A percentile compares a stretch with the other conserved stretches of the same genome.
Evolutionary conservation across 2,113 vertebrate genomes (phyloP).

Genomic region (Paedocypris sp.): DNA sequence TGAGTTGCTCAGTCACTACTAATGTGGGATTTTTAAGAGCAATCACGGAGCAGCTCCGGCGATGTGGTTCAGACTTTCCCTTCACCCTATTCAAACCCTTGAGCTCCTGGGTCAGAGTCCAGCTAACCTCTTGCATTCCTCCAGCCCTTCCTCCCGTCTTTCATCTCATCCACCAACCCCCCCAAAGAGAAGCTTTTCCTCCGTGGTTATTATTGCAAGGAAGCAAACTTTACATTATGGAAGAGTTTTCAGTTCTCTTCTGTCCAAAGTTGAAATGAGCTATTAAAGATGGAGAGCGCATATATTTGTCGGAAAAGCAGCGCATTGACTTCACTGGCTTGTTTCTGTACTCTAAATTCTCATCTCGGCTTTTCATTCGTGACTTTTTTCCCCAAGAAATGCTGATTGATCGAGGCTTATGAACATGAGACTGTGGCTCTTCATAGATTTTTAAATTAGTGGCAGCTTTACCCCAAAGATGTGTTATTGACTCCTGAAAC

Average conservation of each 20-base stretch:
- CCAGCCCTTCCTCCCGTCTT: constrained; percentile 18
- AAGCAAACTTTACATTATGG: no score
- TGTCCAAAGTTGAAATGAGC: constrained; percentile 8
- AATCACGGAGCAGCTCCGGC: background rate
- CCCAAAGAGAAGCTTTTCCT: background rate
- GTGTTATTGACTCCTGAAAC: constrained; percentile 72
- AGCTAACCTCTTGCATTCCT: constrained; percentile 52
- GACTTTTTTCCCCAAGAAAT: constrained; percentile 34
- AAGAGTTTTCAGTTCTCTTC: constrained; percentile 35
- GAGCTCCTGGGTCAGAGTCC: constrained; percentile 48
- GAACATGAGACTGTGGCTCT: constrained; percentile 58
- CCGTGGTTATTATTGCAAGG: background rate
- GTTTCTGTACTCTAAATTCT: constrained; percentile 6
- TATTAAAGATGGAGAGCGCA: constrained; percentile 4
- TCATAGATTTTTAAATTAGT: constrained; percentile 76
- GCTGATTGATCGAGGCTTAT: constrained; percentile 62
- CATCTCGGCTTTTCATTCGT: background rate
- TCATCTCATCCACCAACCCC: constrained; percentile 11
- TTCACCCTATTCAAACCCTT: constrained; percentile 25
- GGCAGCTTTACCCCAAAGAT: constrained; percentile 71
- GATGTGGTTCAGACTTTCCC: constrained; percentile 11
- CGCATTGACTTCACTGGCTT: constrained; percentile 21
- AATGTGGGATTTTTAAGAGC: constrained; percentile 23
- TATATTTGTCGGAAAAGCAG: constrained; percentile 37
- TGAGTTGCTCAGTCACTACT: background rate